Evolutionary conservation across 2,888 invertebrate genomes (phyloP).

Genomic region (Schrankia costaestrigalis): DNA sequence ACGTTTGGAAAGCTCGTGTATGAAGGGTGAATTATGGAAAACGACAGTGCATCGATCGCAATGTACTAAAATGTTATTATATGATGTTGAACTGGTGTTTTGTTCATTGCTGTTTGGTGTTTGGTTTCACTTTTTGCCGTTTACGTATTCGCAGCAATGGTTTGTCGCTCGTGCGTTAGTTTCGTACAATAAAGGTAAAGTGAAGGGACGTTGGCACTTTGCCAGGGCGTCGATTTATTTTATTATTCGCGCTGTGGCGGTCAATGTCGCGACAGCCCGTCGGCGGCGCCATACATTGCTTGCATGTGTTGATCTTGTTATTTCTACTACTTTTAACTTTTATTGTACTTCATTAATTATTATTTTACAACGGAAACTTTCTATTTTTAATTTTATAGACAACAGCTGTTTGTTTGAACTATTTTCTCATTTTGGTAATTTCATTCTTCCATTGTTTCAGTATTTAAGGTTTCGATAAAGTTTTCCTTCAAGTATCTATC

Average conservation of each 20-base stretch:
- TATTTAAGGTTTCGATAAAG: too few relatives aligned
- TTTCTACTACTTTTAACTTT: slow-evolving; percentile 41
- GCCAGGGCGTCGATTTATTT: slow-evolving; percentile 74
- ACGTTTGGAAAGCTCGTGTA: slow-evolving; percentile 27
- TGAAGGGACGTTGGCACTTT: slow-evolving; percentile 70
- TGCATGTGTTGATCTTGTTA: slow-evolving; percentile 62
- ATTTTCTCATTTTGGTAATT: too few relatives aligned
- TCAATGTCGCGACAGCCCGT: slow-evolving; percentile 73
- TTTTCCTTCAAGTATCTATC: too few relatives aligned
- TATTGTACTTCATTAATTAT: slow-evolving; percentile 17
- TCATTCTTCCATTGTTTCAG: too few relatives aligned
- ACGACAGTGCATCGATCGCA: slow-evolving; percentile 50
- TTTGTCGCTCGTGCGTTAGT: slow-evolving; percentile 35
- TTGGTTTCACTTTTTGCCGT: slow-evolving; percentile 26
- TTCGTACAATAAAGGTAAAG: slow-evolving; percentile 56
- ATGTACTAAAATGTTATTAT: slow-evolving; percentile 7
- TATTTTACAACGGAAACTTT: too few relatives aligned
- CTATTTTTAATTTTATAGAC: too few relatives aligned
- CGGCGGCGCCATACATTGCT: slow-evolving; percentile 59
- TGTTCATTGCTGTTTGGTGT: slow-evolving; percentile 36
- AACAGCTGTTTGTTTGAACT: too few relatives aligned
- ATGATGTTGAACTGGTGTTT: slow-evolving; percentile 13
- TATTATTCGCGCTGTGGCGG: slow-evolving; percentile 76
- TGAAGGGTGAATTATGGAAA: slow-evolving; percentile 48
- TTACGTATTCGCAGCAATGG: slow-evolving; percentile 35